Evolutionary conservation across 2,797 vertebrate genomes (phyloP), one percentile per base, ranked within the genome.

Genomic region (Pygocentrus nattereri): DNA sequence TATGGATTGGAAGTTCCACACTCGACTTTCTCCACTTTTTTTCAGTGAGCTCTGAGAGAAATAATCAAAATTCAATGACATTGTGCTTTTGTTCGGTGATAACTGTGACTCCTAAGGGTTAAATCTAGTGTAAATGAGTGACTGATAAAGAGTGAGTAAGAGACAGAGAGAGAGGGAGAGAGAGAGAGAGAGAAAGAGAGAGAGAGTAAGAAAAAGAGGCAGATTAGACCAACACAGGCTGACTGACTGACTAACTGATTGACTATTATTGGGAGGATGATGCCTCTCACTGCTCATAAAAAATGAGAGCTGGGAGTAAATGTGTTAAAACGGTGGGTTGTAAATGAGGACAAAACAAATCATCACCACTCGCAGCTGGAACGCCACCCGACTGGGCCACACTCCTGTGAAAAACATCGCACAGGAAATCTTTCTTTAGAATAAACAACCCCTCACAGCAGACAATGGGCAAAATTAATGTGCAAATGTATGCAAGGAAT

Each of bases 401-500:
- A 89, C 88, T 91, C 86, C 93, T 87, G 92, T 86, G 92, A 85
- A 91, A 93, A 91, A 92, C 91, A 93, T 93, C 92, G 89, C 92
- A 91, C 91, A 91, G 92, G 91, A 93, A 94, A 88, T 85, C 84
- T 87, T 83, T 81, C 83, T 85, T 85, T 81, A 87, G 85, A 88
- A 88, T 80, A 89, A 93, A 91, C 75, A 88, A 88, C 90, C 91
- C 89, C 92, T 90, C 89, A 88, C 88, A 74, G 93, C 96, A 95
- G 95, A 96, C 96, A 95, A 97, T 94, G 92, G 95, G 95, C 96
- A 94, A 94, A 97, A 99, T 99, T 98, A 98, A 97, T 97, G 98
- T 99, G 98, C 97, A 99, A 99, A 99, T 99, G 93, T 98, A 99
- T 99, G 97, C 98, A 96, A 97, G 96, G 95, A 97, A 96, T 96